phyloP scores from a whole-genome alignment of 2,888 invertebrate genomes.

The Macaria liturata region DNA sequence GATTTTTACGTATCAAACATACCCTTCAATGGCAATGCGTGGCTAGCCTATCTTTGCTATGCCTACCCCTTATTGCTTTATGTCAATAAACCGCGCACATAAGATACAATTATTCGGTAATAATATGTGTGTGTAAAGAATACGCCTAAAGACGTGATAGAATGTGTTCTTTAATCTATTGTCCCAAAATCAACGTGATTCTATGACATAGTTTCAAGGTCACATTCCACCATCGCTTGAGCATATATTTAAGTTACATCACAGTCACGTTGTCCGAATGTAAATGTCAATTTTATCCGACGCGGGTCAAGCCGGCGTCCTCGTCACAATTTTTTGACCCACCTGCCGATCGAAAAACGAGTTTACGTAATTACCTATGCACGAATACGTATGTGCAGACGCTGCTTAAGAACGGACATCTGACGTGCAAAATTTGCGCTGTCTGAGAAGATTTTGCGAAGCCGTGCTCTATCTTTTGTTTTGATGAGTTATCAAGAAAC shows the following conservation, averaged over 20 bases:
- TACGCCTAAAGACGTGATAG: constrained; percentile 1
- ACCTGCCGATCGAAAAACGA: constrained; percentile 36
- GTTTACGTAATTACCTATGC: constrained; percentile 49
- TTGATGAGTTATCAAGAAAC: constrained; percentile 12
- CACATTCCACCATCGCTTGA: constrained; percentile 17
- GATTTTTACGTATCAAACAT: no score
- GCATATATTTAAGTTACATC: constrained; percentile 29
- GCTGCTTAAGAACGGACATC: constrained; percentile 37
- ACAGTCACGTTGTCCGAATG: constrained; percentile 26
- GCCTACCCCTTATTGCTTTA: no score
- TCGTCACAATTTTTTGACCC: constrained; percentile 56
- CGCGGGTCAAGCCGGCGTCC: constrained; percentile 48
- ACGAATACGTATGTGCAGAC: constrained; percentile 38
- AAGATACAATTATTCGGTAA: no score
- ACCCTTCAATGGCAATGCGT: no score
- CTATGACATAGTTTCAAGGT: constrained; percentile 31
- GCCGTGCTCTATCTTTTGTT: constrained; percentile 39
- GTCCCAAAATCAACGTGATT: constrained; percentile 9
- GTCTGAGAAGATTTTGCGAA: constrained; percentile 28
- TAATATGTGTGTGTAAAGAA: no score
- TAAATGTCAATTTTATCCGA: constrained; percentile 45
- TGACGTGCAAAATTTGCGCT: constrained; percentile 37
- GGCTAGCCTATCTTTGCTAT: no score
- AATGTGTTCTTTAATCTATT: constrained; percentile 4
- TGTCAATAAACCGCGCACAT: no score